phyloP scores from a whole-genome alignment of 2,113 vertebrate species.

The Balaenoptera acutorostrata region DNA sequence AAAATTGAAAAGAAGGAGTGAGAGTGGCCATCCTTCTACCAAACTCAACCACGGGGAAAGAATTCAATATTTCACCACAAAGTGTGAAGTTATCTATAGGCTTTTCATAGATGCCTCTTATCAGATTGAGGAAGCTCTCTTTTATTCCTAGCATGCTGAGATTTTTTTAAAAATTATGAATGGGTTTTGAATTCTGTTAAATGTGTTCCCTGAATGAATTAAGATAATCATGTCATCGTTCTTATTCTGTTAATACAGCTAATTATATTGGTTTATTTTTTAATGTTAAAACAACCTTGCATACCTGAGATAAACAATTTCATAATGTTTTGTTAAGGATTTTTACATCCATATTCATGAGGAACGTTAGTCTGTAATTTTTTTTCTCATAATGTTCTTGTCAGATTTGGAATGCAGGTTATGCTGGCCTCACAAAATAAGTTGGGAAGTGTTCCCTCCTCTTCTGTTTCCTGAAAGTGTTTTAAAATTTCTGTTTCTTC shows the following conservation, averaged over 20 bases:
- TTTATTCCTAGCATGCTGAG: background rate
- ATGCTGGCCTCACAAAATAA: background rate
- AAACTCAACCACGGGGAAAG: fast-evolving
- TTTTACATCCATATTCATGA: background rate
- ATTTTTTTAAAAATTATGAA: background rate
- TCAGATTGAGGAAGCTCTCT: background rate
- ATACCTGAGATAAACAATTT: background rate
- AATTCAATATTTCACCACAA: too few relatives aligned
- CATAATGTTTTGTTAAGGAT: background rate
- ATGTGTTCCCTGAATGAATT: background rate
- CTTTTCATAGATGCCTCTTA: too few relatives aligned
- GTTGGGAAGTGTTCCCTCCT: background rate
- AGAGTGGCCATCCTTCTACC: background rate
- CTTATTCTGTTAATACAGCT: background rate
- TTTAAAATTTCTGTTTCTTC: background rate
- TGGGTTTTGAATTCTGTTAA: background rate
- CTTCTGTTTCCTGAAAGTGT: background rate
- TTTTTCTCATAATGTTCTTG: background rate
- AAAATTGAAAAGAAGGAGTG: background rate
- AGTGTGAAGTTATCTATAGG: background rate
- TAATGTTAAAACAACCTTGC: background rate
- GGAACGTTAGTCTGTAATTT: background rate
- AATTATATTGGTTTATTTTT: background rate
- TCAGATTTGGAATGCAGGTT: background rate
- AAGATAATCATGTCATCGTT: background rate